Percentiles rank a stretch among this genome's conserved stretches.
Evolutionary conservation across 2,797 vertebrate species (phyloP).

Genomic region (Acipenser oxyrinchus): DNA sequence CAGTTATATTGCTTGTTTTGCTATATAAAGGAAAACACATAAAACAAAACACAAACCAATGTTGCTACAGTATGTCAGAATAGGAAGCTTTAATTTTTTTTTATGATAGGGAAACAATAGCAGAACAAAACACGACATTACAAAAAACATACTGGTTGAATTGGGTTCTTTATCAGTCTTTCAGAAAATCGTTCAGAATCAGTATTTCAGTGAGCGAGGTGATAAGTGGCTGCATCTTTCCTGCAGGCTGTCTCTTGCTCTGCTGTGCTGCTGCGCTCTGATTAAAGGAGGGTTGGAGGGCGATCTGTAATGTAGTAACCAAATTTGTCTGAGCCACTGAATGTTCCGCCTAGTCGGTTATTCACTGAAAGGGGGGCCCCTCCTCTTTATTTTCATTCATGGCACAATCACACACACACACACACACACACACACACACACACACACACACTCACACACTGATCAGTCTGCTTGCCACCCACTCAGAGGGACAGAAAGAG

Average conservation of each 20-base stretch:
- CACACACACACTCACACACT: conserved; percentile 19
- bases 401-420: conserved; percentile 52
- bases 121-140: too few relatives aligned
- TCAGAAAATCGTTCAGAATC: too few relatives aligned
- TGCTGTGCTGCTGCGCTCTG: background rate
- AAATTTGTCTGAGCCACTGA: conserved; percentile 16
- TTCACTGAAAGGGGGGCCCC: conserved; percentile 7
- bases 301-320: conserved; percentile 11
- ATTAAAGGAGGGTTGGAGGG: conserved; percentile 4
- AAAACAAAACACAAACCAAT: too few relatives aligned
- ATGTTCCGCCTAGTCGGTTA: background rate
- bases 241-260: background rate
- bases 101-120: too few relatives aligned
- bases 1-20: too few relatives aligned
- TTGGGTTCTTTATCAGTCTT: too few relatives aligned
- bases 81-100: too few relatives aligned
- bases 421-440: conserved; percentile 20
- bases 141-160: too few relatives aligned
- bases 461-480: conserved; percentile 2
- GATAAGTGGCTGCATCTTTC: too few relatives aligned
- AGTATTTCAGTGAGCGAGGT: too few relatives aligned
- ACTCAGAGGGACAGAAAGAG: conserved; percentile 4
- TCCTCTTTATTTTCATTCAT: conserved; percentile 64
- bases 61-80: too few relatives aligned
- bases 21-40: too few relatives aligned